Base-by-base conservation (phyloP, 2,113 vertebrate genomes). In the Zosterops hypoxanthus region DNA sequence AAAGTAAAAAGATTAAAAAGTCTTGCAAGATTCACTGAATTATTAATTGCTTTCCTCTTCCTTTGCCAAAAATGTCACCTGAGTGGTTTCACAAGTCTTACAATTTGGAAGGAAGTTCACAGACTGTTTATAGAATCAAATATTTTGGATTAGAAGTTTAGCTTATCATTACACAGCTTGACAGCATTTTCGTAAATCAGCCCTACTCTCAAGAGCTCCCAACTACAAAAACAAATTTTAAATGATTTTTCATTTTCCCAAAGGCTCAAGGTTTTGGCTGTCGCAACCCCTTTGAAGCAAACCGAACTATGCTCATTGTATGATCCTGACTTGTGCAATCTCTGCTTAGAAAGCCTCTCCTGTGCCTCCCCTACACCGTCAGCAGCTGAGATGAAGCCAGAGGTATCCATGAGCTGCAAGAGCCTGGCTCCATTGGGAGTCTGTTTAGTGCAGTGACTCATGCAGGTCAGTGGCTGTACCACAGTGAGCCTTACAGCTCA, bases 361-460 rank as follows among this genome's bases (percentile, higher is more conserved):
- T 36, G 57, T 0, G 0, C 44, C 68, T 82, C 79, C 59, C 46
- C 21, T 26, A 33, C 8, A 9, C 49, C 3, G 0, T 5, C 47
- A 24, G 1, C 0, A 0, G 44, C 24, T 85, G 94, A 94, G 86
- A 83, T 83, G 88, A 89, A 84, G 81, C 65, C 84, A 92, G 63
- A 78, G 33, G 57, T 49, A 61, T 25, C 92, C 68, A 73, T 7
- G 1, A 11, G 68, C 75, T 46, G 68, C 78, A 33, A 3, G 64
- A 90, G 82, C 82, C 92, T 42, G 59, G 88, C 92, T 80, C 85
- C 88, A 16, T 21, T 0, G 1, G 22, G 71, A 88, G 55, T 46
- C 64, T 55, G 42, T 53, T 82, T 73, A 93, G 60, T 83, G 94
- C 92, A 88, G 80, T 26, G 92, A 44, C 91, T 84, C 91, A 5